These are phyloP conservation scores for Setipinna tenuifilis DNA, from an alignment of 2,797 vertebrate species.

Conservation along the genomic window DNA sequence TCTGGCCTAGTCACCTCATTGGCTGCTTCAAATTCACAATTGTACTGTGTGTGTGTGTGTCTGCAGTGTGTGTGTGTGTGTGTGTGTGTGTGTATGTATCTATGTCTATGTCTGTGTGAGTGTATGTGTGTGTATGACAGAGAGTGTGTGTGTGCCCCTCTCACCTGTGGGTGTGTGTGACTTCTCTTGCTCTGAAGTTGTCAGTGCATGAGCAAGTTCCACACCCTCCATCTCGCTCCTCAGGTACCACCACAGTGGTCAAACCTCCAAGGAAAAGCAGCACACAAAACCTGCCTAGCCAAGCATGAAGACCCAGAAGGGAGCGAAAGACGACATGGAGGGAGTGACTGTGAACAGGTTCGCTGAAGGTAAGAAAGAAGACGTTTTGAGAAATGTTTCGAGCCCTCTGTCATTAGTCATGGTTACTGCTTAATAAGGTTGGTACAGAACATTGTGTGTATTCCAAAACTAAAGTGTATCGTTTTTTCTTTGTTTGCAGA, in stretches of 20 bases:
- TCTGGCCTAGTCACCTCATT: constrained; percentile 20
- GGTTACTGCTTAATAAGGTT: neutral
- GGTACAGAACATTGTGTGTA: neutral
- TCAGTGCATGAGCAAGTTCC: neutral
- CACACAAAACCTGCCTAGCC: constrained; percentile 26
- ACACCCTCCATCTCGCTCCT: constrained; percentile 37
- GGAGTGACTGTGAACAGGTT: constrained; percentile 60
- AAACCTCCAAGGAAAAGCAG: constrained; percentile 28
- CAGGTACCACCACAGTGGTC: constrained; percentile 24
- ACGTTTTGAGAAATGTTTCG: neutral
- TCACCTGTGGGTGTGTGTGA: constrained; percentile 26
- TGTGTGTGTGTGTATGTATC: constrained; percentile 16
- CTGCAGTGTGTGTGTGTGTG: constrained; percentile 12
- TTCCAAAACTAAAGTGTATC: neutral
- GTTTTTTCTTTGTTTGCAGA: neutral
- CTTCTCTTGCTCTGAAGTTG: neutral
- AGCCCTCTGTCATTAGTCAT: neutral
- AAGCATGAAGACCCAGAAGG: constrained; percentile 51
- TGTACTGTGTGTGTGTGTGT: neutral
- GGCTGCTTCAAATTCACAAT: neutral
- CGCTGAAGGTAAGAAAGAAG: constrained; percentile 63
- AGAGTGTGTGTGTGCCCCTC: constrained; percentile 19
- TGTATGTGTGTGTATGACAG: constrained; percentile 13
- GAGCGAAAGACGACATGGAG: constrained; percentile 52
- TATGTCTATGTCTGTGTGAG: neutral